Conservation (phyloP, 2,113 vertebrate species). For the Dicentrarchus labrax region DNA sequence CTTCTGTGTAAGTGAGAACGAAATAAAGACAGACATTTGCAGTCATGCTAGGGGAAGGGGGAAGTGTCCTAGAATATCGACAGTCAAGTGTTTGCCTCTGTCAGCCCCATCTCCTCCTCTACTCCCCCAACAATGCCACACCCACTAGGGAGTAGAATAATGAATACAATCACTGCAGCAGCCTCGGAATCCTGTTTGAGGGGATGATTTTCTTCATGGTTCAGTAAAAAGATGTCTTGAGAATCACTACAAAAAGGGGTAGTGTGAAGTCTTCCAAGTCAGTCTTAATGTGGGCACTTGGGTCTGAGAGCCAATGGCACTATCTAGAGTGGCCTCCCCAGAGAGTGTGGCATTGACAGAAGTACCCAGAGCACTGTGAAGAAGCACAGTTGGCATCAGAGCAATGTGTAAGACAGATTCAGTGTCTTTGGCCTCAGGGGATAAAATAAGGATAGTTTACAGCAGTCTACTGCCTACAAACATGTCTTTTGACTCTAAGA, state of each 20-base stretch:
- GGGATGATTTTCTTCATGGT: constrained; percentile 71
- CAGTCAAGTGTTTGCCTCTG: constrained; percentile 20
- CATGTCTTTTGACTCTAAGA: neutral
- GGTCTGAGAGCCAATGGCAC: constrained; percentile 45
- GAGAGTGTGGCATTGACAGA: constrained; percentile 58
- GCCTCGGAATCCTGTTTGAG: constrained; percentile 68
- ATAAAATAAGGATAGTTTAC: constrained; percentile 36
- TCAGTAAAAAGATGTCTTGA: constrained; percentile 64
- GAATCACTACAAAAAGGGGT: constrained; percentile 43
- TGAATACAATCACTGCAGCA: constrained; percentile 52
- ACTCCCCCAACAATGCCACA: constrained; percentile 37
- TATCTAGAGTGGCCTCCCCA: constrained; percentile 22
- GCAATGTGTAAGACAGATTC: constrained; percentile 20
- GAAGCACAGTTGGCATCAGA: constrained; percentile 38
- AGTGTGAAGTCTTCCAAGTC: constrained; percentile 62
- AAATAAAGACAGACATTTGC: constrained; percentile 21
- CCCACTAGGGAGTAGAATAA: constrained; percentile 38
- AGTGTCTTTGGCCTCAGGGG: constrained; percentile 33
- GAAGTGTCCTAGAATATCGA: constrained; percentile 32
- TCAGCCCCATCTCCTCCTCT: constrained; percentile 12
- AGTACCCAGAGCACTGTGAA: constrained; percentile 33
- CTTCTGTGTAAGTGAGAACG: neutral
- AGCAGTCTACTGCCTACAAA: neutral
- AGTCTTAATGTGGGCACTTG: constrained; percentile 56
- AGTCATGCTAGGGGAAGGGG: neutral